Evolutionary conservation across 2,888 invertebrate species (phyloP), one percentile per base, ranked within the genome.

Genomic region (Limenitis arthemis): DNA sequence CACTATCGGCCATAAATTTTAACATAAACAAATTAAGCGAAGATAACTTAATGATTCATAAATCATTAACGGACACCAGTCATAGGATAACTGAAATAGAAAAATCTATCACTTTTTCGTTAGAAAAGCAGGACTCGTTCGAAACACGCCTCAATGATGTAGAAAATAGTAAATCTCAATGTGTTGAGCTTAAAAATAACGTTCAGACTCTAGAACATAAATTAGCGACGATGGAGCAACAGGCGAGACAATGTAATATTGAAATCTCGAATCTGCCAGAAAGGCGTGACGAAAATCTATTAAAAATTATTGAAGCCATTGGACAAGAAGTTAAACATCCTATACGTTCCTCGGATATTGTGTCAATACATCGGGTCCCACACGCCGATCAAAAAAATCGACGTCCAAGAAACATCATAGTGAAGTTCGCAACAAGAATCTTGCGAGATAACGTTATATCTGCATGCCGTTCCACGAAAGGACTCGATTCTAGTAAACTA

Each of bases 381-480:
- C 49, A 53, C 37, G 53, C 49, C 5, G 9, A 37, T 5, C 38
- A 34, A 4, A 31, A 41, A 4, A 43, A 9, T 8, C 28, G 20
- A 1, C 30, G 33, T n/a, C 53, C 47, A 5, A 49, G 44, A 34
- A 54, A 54, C 12, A 47, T 54, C 8, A 43, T 54, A 7, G 42
- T 54, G 12, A 54, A 54, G 30, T 49, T 54, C 8, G 31, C 42
- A 3, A 42, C 38, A 7, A 41, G 49, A 3, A 29, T 51, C 1
- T n/a, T 44, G 20, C 38, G 54, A 8, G 58, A 58, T 40, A 54
- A 58, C 29, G 7, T 58, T 4, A 32, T 55, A 6, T 11, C 39
- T 8, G 54, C 50, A 1, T 46, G 7, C n/a, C 51, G 55, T 6
- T 9, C 31, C 8, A 32, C 30, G 4, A 58, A 53, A 29, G 43